Evolutionary conservation across 2,113 vertebrate species (phyloP), one percentile per base, ranked within the genome.

Genomic region (Aplodontia rufa): DNA sequence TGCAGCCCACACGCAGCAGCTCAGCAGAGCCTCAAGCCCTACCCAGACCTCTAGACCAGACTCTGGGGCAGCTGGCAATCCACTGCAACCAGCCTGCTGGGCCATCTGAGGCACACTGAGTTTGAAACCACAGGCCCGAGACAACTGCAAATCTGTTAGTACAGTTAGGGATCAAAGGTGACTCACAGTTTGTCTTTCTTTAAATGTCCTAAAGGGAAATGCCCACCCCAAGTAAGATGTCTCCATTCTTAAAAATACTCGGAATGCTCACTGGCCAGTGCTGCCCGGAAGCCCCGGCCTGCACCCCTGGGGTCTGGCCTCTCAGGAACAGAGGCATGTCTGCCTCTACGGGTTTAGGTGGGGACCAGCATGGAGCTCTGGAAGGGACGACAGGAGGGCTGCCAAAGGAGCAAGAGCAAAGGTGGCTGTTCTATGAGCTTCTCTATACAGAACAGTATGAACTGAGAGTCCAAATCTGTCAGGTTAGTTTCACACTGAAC

Each of bases 191-290:
- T 68, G 58, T n/a, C n/a, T n/a, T n/a, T n/a, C n/a, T n/a, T n/a
- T n/a, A n/a, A n/a, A 19, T 55, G 37, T 37, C 37, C 47, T 13
- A 55, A 71, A 45, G 22, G n/a, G 26, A 74, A 49, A 60, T 26
- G 24, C 58, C 22, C 1, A 8, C 58, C 58, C 58, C 79, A 60
- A 51, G 10, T 3, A 30, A 42, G 45, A 26, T 88, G 30, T 30
- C 8, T 24, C 42, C 8, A 6, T 32, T 66, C 37, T 32, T 5
- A 26, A 1, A 17, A 87, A 32, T 37, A 6, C 14, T 7, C 8
- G 6, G 55, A 3, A 14, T 8, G 24, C 40, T 49, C 51, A 0
- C 60, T 45, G 0, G 26, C 64, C 75, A 72, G 24, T 0, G 0
- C 13, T 8, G 20, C 47, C 47, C 13, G 28, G 47, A 58, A 40